Conservation (phyloP, 2,888 invertebrate species). For the Gortyna flavago region DNA sequence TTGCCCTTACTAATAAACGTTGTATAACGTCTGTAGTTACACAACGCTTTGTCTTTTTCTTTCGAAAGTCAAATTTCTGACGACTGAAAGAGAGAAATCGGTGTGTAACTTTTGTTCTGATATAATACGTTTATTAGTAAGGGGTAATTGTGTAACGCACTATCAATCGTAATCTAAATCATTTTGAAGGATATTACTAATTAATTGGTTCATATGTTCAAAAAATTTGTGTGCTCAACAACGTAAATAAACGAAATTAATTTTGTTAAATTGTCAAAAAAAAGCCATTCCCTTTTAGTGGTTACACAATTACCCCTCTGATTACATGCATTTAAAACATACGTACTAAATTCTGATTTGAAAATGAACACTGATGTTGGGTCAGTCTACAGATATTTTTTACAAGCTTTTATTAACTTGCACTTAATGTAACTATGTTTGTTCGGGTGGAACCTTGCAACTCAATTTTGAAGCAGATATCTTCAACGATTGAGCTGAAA, state of each 20-base stretch:
- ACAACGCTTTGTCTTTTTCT: too few relatives aligned
- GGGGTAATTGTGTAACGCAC: not conserved
- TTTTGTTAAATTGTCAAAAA: not conserved
- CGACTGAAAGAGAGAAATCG: too few relatives aligned
- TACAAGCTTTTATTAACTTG: too few relatives aligned
- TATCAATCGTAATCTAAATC: not conserved
- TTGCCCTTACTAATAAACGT: too few relatives aligned
- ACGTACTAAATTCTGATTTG: not conserved
- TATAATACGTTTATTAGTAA: too few relatives aligned
- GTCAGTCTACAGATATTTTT: not conserved
- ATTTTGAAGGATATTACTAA: not conserved
- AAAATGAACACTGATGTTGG: constrained; percentile 1
- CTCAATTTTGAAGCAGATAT: too few relatives aligned
- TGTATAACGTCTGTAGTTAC: too few relatives aligned
- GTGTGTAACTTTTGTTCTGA: too few relatives aligned
- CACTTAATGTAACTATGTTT: too few relatives aligned
- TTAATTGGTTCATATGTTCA: not conserved
- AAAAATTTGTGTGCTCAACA: not conserved
- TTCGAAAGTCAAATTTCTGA: too few relatives aligned
- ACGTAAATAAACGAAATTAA: not conserved
- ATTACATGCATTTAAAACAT: not conserved
- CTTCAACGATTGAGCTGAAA: too few relatives aligned
- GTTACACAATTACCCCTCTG: not conserved
- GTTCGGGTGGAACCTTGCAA: too few relatives aligned
- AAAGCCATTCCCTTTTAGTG: not conserved